Base-by-base conservation (phyloP, 2,888 invertebrate species). In the Opisthograptis luteolata region DNA sequence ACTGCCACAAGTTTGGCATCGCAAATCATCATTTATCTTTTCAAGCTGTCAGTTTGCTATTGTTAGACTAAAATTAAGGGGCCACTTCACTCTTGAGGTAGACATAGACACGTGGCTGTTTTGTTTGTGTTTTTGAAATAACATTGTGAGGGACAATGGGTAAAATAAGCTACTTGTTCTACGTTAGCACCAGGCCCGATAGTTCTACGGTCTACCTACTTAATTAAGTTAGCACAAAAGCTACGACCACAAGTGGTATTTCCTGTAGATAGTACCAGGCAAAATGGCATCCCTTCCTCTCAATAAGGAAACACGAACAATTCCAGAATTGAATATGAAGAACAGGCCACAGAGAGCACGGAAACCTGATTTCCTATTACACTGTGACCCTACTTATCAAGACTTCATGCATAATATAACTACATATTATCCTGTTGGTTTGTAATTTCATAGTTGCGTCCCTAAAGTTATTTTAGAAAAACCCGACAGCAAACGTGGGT, bases 21-120 rank as follows among this genome's bases (percentile, higher is more conserved):
- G 41, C 35, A 42, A 47, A 47, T 48, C 22, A 41, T 41, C 41
- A 41, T 51, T 45, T 46, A 51, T 50, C 53, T 45, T 44, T 34
- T 10, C 28, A 12, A 43, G 22, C 44, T 44, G 43, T 44, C 43
- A 15, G 39, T 24, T 15, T 19, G 36, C 44, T 50, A 50, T 50
- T 50, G 50, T 50, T 50, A 39, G 50, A 32, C 28, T 19, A 4
- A 35, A 50, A 40, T 34, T 44, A 30, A 24, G 37, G 9, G 12
- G 17, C 27, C 28, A 39, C 22, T 39, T 43, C 25, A 30, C 27
- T 49, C n/a, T 36, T 22, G 40, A 30, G 28, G 39, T 24, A 7
- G 10, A 14, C 12, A 7, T 30, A 28, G 27, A 27, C 20, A 32
- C 13, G 22, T 25, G 19, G 24, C 25, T 8, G 24, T 27, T 39